These are phyloP conservation scores for Raillietiella orientalis DNA, from an alignment of 2,888 invertebrate species.

Conservation along the genomic window DNA sequence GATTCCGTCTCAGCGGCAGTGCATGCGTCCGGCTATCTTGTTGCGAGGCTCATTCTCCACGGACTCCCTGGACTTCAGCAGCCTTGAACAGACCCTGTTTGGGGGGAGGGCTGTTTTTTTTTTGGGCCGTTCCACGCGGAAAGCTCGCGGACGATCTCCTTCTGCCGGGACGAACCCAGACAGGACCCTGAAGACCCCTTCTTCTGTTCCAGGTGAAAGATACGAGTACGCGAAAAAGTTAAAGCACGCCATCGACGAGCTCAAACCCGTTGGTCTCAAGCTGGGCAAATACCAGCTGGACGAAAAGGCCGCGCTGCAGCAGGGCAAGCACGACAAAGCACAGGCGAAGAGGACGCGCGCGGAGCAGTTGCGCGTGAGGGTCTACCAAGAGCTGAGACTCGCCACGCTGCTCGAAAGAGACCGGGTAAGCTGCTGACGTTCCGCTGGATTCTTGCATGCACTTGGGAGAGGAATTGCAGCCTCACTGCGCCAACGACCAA, in stretches of 20 bases:
- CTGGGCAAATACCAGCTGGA: conserved; percentile 66
- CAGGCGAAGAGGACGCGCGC: conserved; percentile 60
- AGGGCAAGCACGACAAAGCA: conserved; percentile 74
- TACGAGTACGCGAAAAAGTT: conserved; percentile 76
- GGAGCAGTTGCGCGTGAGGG: conserved; percentile 40
- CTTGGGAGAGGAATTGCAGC: conserved; percentile 3
- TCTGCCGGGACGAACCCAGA: too few relatives aligned
- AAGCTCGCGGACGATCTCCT: too few relatives aligned
- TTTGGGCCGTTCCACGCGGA: too few relatives aligned
- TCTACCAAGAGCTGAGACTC: conserved; percentile 36
- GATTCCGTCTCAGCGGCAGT: too few relatives aligned
- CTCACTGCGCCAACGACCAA: conserved; percentile 4
- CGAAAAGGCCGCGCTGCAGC: conserved; percentile 62
- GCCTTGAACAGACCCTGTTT: too few relatives aligned
- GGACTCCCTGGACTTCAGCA: too few relatives aligned
- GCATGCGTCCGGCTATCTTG: too few relatives aligned
- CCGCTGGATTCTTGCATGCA: too few relatives aligned
- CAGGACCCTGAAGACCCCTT: too few relatives aligned
- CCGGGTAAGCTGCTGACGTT: too few relatives aligned
- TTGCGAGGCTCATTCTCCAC: too few relatives aligned
- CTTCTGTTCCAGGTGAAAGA: conserved; percentile 63
- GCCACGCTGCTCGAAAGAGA: conserved; percentile 41
- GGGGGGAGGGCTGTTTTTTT: too few relatives aligned
- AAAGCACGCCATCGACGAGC: conserved; percentile 47
- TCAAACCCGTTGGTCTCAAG: conserved; percentile 56